Evolutionary conservation across 1,140 invertebrate species (phyloP).

Genomic region (Helicoverpa zea): DNA sequence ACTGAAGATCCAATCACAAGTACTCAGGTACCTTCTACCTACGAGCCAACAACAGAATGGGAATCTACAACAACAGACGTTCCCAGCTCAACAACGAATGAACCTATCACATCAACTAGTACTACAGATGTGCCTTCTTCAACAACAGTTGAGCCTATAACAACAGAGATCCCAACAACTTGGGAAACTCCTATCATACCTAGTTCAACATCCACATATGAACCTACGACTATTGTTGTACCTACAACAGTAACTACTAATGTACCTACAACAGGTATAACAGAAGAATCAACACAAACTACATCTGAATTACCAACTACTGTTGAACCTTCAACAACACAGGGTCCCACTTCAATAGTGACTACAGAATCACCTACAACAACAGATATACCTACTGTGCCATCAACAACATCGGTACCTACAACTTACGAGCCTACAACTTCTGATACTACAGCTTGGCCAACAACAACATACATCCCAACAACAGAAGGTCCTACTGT

Average conservation of each 20-base stretch:
- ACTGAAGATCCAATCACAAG: too few relatives aligned
- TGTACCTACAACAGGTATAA: conserved; percentile 16
- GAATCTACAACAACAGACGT: conserved; percentile 3
- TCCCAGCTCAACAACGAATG: conserved; percentile 1
- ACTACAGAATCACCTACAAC: conserved; percentile 39
- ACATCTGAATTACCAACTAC: conserved; percentile 4
- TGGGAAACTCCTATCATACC: neutral
- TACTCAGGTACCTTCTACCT: neutral
- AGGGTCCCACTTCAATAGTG: neutral
- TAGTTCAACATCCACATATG: neutral
- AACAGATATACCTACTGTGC: neutral
- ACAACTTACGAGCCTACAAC: conserved; percentile 38
- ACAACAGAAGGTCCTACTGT: neutral
- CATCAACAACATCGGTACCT: conserved; percentile 1
- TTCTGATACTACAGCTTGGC: too few relatives aligned
- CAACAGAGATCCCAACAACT: neutral
- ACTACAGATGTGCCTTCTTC: neutral
- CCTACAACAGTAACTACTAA: neutral
- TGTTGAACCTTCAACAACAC: neutral
- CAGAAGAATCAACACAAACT: neutral
- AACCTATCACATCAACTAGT: neutral
- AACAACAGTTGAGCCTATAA: neutral
- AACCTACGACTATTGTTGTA: conserved; percentile 13
- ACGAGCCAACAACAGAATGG: conserved; percentile 12
- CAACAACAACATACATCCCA: too few relatives aligned